Evolutionary conservation across 30 jellyfish, hydroid and myxozoan species (phyloP), one percentile per base, ranked within the genome.

Genomic region (Cassiopea xamachana): DNA sequence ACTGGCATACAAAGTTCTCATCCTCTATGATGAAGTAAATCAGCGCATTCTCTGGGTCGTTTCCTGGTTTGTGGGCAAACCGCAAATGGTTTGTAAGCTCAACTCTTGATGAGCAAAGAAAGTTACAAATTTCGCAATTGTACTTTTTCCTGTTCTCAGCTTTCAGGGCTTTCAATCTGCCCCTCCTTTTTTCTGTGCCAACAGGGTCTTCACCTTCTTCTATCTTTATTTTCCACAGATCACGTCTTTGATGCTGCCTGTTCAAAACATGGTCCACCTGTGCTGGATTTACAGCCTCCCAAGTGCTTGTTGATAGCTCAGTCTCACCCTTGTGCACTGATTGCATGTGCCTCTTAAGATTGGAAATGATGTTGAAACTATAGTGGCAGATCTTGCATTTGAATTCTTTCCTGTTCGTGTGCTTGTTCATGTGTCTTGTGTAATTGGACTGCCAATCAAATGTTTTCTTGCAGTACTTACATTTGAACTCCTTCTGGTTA

Each of bases 401-500:
- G 51, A 71, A 86, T 46, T 75, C 83, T 47, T 58, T 86, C 60
- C 46, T 76, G 67, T 73, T 75, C 15, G 87, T 75, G 85, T 86
- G 94, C 55, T 81, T 87, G 71, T 87, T 78, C 94, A 87, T 17
- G 43, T 87, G 94, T 8, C 94, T 87, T 39, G 83, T 5, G 50
- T 73, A 75, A 46, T 86, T 86, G 12, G 82, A 75, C 45, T 75
- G 87, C 87, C 89, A 64, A 50, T 87, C 86, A 64, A 87, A 87
- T 27, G 94, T 87, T n/a, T 76, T 87, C 62, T 61, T 39, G 68
- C 94, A 87, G 49, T 76, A 64, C 51, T 87, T 77, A 77, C 94
- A 87, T 15, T 76, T 87, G 80, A 45, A 87, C 60, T 64, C 74
- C 48, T 87, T 78, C 86, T 61, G 64, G 47, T 49, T 49, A 67